Evolutionary conservation across 2,888 invertebrate genomes (phyloP), one percentile per base, ranked within the genome.

Genomic region (Tanypteryx hageni): DNA sequence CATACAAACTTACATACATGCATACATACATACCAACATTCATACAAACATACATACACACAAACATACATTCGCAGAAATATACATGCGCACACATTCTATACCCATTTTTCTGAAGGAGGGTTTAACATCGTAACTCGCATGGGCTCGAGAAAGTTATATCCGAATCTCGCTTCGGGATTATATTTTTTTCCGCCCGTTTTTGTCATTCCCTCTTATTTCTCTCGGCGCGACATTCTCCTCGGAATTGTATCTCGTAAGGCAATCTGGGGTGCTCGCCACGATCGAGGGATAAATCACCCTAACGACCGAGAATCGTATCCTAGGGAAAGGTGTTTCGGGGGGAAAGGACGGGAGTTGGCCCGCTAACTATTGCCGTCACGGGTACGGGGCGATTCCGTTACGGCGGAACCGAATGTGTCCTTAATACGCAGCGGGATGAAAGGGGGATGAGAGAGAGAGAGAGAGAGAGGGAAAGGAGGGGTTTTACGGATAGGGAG

Each of bases 241-340:
- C 13, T 27, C 64, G 44, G 64, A 89, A 31, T 89, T 56, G 64
- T 68, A 89, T 68, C 89, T 89, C 89, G 64, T 16, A 64, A 68
- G 31, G 89, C 89, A 89, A 89, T 89, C 89, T 89, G 16, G 56
- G 89, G 68, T n/a, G 89, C 64, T 89, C 64, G 44, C 44, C 89
- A 89, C 89, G 89, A 89, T 89, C 64, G 64, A 31, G 11, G 89
- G 64, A 89, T 89, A 89, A 89, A 89, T 89, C 89, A 89, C 64
- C 89, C 56, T 89, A 89, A 89, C 89, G 89, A 44, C 64, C 14
- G 13, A 64, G 61, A 64, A 44, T 89, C 89, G 64, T 44, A 68
- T 89, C 64, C 61, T 64, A 16, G 64, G 22, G 22, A 76, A 27
- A n/a, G 76, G 76, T 76, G 76, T 76, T 76, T 76, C 56, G 31